Evolutionary conservation across 2,888 invertebrate species (phyloP).

Genomic region (Sinopyrophorus schimmeli): DNA sequence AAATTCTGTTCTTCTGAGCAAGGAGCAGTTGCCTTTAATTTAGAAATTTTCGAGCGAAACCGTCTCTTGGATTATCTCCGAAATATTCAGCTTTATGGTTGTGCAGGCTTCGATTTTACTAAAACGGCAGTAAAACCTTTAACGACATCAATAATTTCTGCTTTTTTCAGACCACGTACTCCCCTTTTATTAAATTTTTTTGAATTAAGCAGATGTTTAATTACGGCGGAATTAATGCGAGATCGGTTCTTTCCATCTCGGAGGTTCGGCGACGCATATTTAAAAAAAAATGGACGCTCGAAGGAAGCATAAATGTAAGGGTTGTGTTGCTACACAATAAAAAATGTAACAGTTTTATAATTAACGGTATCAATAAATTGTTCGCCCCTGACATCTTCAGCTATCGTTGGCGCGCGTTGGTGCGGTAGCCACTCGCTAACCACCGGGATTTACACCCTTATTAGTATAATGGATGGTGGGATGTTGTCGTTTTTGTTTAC

Average conservation of each 20-base stretch:
- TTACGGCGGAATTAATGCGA: constrained; percentile 6
- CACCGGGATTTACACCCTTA: constrained; percentile 41
- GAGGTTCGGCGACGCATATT: not conserved
- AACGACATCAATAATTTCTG: constrained; percentile 7
- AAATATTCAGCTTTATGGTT: not conserved
- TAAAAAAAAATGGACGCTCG: constrained; percentile 1
- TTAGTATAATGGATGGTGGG: constrained; percentile 44
- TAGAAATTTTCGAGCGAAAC: not conserved
- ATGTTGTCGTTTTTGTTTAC: constrained; percentile 43
- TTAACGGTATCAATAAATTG: constrained; percentile 41
- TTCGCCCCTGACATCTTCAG: constrained; percentile 39
- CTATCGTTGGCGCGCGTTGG: constrained; percentile 28
- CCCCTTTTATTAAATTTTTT: constrained; percentile 12
- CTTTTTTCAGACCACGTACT: not conserved
- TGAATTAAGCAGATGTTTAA: constrained; percentile 11
- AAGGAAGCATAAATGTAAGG: constrained; percentile 9
- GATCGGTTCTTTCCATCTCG: not conserved
- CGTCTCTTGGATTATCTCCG: not conserved
- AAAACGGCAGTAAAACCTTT: constrained; percentile 9
- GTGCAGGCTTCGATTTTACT: constrained; percentile 3
- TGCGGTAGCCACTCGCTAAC: constrained; percentile 34
- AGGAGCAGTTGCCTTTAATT: too few species aligned
- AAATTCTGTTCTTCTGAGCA: not conserved
- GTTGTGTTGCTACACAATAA: constrained; percentile 28
- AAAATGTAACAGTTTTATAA: constrained; percentile 34